Evolutionary conservation across 2,797 vertebrate genomes (phyloP).

Genomic region (Ispidina lecontei): DNA sequence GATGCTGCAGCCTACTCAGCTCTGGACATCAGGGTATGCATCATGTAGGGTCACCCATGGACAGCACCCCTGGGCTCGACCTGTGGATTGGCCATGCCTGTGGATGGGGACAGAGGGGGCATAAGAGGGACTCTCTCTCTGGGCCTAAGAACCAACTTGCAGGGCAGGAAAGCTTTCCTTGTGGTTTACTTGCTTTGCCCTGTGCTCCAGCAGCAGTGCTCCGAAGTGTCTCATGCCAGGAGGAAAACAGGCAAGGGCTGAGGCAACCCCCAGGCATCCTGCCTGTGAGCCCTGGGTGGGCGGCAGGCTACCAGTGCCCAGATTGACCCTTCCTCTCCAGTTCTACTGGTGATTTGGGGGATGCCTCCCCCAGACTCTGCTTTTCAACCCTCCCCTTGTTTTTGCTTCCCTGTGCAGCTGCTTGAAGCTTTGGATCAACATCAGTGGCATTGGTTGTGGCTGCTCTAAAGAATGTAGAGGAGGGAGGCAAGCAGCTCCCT

Average conservation of each 20-base stretch:
- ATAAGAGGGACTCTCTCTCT: neutral
- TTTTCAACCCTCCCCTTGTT: neutral
- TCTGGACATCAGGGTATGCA: accelerated
- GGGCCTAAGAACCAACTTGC: accelerated
- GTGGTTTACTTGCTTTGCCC: neutral
- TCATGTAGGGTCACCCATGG: neutral
- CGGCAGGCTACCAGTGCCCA: neutral
- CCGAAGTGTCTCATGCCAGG: neutral
- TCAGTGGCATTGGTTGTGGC: accelerated
- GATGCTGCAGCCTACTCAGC: neutral
- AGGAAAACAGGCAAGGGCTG: conserved; percentile 17
- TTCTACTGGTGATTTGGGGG: neutral
- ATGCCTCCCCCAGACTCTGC: neutral
- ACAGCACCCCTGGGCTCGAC: neutral
- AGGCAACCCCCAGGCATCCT: neutral
- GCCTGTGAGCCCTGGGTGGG: accelerated
- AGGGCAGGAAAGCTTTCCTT: neutral
- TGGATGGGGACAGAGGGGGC: neutral
- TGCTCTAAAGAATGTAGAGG: neutral
- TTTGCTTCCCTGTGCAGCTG: neutral
- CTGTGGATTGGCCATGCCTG: accelerated
- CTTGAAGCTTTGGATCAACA: neutral
- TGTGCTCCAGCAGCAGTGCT: neutral
- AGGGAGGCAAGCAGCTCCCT: neutral
- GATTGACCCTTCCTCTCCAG: neutral